phyloP scores from a whole-genome alignment of 2,888 invertebrate genomes.

The Macrophya alboannulata region DNA sequence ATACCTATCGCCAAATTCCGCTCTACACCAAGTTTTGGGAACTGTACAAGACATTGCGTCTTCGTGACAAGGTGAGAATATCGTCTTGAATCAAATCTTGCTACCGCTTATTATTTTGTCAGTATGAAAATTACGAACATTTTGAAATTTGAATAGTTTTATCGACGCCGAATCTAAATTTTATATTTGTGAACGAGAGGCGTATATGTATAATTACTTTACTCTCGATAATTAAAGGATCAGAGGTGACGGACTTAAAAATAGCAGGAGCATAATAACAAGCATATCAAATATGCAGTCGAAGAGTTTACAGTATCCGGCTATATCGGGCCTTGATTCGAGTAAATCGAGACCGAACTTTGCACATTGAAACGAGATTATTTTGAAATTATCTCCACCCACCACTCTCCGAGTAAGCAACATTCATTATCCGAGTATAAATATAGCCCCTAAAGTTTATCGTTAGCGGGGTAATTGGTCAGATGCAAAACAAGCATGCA shows the following conservation, averaged over 20 bases:
- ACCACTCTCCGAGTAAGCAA: neutral
- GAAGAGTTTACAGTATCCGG: conserved; percentile 5
- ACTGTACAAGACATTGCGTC: no score
- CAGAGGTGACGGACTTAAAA: neutral
- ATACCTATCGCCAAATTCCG: no score
- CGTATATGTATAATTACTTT: neutral
- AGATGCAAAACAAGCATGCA: conserved; percentile 2
- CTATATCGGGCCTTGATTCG: neutral
- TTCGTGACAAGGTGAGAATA: neutral
- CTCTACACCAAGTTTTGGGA: no score
- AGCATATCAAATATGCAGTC: no score
- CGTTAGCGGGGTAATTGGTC: neutral
- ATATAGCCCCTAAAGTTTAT: neutral
- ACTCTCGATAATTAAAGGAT: neutral
- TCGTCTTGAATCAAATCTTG: neutral
- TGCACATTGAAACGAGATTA: neutral
- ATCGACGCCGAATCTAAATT: neutral
- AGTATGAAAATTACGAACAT: neutral
- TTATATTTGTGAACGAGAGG: neutral
- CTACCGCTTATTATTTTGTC: no score
- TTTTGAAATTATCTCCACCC: neutral
- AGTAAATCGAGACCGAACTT: neutral
- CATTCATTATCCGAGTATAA: neutral
- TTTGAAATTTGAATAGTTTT: neutral
- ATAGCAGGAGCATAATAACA: neutral